phyloP scores from a whole-genome alignment of 2,888 invertebrate genomes.

The Zhengitettix transpicula region DNA sequence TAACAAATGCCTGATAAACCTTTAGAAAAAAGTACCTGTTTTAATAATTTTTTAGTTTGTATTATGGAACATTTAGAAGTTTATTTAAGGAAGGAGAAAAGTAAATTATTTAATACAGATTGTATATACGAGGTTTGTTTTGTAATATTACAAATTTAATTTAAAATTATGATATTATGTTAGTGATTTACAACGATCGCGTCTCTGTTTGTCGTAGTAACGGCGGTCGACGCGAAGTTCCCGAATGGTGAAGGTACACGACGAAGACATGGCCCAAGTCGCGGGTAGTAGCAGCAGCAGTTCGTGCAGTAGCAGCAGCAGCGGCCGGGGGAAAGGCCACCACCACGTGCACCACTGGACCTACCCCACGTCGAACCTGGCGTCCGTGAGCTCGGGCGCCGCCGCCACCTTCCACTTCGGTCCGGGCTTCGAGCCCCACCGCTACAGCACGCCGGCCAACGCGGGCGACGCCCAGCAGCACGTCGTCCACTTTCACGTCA shows the following conservation, averaged over 20 bases:
- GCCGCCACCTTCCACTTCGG: conserved; percentile 38
- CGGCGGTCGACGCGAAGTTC: not conserved
- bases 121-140: no score
- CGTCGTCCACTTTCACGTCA: conserved; percentile 56
- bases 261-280: conserved; percentile 18
- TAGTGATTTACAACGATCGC: no score
- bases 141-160: no score
- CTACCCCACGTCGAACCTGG: conserved; percentile 26
- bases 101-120: no score
- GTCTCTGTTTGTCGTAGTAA: no score
- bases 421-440: conserved; percentile 37
- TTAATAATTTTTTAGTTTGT: no score
- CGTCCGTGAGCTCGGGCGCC: conserved; percentile 23
- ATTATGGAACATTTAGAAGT: no score
- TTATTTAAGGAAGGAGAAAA: no score
- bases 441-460: conserved; percentile 24
- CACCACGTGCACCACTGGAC: conserved; percentile 27
- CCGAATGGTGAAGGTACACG: conserved; percentile 29
- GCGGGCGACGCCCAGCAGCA: conserved; percentile 29
- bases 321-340: conserved; percentile 12
- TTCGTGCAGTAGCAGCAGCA: not conserved
- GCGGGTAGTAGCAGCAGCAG: conserved; percentile 13
- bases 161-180: no score
- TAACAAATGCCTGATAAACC: no score
- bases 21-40: no score